A percentile compares a stretch with the other conserved stretches of the same genome.
Evolutionary conservation across 2,113 vertebrate species (phyloP).

Genomic region (Myiagra hebetior): DNA sequence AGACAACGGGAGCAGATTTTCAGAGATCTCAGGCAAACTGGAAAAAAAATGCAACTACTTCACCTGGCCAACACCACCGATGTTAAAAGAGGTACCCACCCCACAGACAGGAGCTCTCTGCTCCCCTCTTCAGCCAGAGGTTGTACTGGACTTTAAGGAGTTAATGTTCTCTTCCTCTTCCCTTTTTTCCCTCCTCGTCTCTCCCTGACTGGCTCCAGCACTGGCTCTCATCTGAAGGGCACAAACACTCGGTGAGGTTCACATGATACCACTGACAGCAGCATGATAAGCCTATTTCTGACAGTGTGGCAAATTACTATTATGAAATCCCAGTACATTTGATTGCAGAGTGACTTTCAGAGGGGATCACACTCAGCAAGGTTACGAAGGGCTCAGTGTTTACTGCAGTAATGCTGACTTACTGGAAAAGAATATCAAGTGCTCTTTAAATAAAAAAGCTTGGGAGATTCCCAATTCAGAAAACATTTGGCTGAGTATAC

Average conservation of each 20-base stretch:
- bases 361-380: conserved; percentile 30
- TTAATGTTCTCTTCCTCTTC: background rate
- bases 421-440: conserved; percentile 9
- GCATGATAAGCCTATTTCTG: conserved; percentile 53
- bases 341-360: conserved; percentile 63
- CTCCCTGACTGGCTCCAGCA: background rate
- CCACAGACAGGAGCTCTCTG: background rate
- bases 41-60: background rate
- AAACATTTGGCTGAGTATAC: background rate
- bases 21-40: background rate
- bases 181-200: background rate
- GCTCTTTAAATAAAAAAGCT: conserved; percentile 19
- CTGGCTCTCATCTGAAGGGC: conserved; percentile 43
- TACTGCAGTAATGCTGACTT: conserved; percentile 19
- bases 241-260: background rate
- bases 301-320: conserved; percentile 62
- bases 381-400: conserved; percentile 10
- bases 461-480: conserved; percentile 32
- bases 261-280: conserved; percentile 44
- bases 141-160: background rate
- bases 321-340: conserved; percentile 49
- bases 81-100: background rate
- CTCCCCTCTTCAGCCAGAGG: background rate
- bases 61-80: no score
- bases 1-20: background rate